phyloP scores from a whole-genome alignment of 2,888 invertebrate genomes.

The Pyrrhia umbra region DNA sequence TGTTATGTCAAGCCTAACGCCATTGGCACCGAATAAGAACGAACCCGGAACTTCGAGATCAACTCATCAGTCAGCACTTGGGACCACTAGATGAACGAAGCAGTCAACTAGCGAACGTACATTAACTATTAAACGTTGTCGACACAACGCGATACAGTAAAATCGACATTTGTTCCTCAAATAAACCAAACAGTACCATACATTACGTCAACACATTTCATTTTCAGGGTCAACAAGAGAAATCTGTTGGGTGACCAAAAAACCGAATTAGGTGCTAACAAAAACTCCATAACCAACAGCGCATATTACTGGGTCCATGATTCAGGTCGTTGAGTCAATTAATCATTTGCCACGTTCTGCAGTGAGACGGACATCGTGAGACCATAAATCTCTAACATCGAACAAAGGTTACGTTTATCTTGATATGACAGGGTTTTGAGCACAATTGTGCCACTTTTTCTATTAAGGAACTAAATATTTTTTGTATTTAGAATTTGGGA shows the following conservation, averaged over 20 bases:
- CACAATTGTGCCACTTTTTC: slow-evolving; percentile 20
- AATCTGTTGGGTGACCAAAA: slow-evolving; percentile 38
- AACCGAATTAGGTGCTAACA: slow-evolving; percentile 35
- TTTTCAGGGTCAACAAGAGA: slow-evolving; percentile 26
- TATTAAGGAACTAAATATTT: background rate
- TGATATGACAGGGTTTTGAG: slow-evolving; percentile 37
- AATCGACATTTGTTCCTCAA: background rate
- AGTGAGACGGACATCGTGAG: slow-evolving; percentile 26
- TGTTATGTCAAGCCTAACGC: no score
- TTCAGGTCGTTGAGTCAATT: slow-evolving; percentile 50
- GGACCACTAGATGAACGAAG: no score
- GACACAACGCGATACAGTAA: background rate
- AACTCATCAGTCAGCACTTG: no score
- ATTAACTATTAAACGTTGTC: no score
- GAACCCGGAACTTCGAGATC: no score
- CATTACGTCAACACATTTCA: slow-evolving; percentile 24
- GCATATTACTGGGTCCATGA: slow-evolving; percentile 30
- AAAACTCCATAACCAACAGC: slow-evolving; percentile 36
- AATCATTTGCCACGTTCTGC: slow-evolving; percentile 48
- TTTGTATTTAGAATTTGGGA: background rate
- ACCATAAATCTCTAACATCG: slow-evolving; percentile 51
- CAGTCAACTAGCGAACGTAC: no score
- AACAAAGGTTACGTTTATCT: slow-evolving; percentile 53
- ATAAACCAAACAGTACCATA: background rate
- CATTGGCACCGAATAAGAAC: no score